Evolutionary conservation across 2,113 vertebrate species (phyloP).

Genomic region (Melanerpes aurifrons): DNA sequence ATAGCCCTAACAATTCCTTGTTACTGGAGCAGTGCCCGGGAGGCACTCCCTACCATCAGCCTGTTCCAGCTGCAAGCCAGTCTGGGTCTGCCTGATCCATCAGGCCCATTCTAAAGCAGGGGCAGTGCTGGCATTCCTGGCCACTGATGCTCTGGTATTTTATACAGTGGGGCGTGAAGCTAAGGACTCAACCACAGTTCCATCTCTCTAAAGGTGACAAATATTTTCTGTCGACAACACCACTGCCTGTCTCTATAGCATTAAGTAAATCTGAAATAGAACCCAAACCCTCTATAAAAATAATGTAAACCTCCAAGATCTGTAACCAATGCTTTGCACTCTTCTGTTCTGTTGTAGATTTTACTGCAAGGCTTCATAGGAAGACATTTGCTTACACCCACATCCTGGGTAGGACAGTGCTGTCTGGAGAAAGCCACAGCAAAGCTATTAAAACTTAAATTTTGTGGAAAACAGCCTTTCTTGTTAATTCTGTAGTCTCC

Average conservation of each 20-base stretch:
- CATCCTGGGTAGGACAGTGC: conserved; percentile 38
- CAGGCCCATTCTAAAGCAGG: neutral
- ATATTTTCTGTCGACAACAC: conserved; percentile 8
- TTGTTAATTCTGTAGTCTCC: neutral
- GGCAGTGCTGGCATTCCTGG: neutral
- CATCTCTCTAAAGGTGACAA: neutral
- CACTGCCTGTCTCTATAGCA: neutral
- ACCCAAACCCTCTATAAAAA: conserved; percentile 29
- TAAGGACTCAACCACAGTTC: neutral
- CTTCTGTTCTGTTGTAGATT: conserved; percentile 15
- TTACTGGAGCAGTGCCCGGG: neutral
- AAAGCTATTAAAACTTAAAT: neutral
- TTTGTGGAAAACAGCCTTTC: conserved; percentile 16
- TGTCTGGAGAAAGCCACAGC: conserved; percentile 46
- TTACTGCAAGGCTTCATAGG: conserved; percentile 42
- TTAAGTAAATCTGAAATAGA: conserved; percentile 41
- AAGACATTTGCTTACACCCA: conserved; percentile 25
- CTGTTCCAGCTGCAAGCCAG: neutral
- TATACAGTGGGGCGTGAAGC: neutral
- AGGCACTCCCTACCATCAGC: neutral
- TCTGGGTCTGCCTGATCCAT: neutral
- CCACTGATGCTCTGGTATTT: neutral
- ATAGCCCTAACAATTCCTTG: neutral
- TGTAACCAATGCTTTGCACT: neutral
- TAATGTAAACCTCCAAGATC: conserved; percentile 15